Base-by-base conservation (phyloP, 2,113 vertebrate genomes). In the Pollachius pollachius region DNA sequence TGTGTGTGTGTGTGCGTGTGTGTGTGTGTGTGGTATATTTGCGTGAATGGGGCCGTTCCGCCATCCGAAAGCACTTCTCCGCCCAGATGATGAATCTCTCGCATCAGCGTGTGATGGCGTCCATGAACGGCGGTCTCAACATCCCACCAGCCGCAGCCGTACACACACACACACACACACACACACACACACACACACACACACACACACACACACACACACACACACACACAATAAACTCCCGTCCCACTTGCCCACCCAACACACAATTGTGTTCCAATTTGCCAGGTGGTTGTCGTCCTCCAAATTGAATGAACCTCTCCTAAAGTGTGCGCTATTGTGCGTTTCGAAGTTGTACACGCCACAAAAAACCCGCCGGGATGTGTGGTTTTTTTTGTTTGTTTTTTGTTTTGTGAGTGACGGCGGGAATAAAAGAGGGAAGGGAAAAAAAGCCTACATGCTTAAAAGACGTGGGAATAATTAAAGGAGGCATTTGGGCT, bases 211-310 rank as follows among this genome's bases (percentile, higher is more conserved):
- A 83, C 34, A 3, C 34, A 4, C 4, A 3, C 34, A 3, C 34
- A 37, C 34, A 37, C 34, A 3, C 34, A 37, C n/a, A n/a, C n/a
- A n/a, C n/a, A n/a, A n/a, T n/a, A n/a, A n/a, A n/a, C n/a, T n/a
- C n/a, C n/a, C n/a, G n/a, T n/a, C 34, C 34, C 34, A 4, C 34
- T 7, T 7, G 7, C 34, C 34, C 34, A 87, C 74, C 54, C 67
- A 30, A 74, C 41, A 81, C 77, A 58, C 81, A 18, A 84, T 84
- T 81, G 85, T 88, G 82, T 79, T 85, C 77, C 85, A 89, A 86
- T 89, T 88, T 89, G 84, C 85, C 84, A 88, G 85, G 84, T 89
- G 82, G 81, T 89, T 88, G 89, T 87, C 89, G 87, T 85, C 77
- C 86, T 82, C 80, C 69, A 86, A 88, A 88, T 88, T 88, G 88